Base-by-base conservation (phyloP, 2,113 vertebrate genomes). In the Taxidea taxus region DNA sequence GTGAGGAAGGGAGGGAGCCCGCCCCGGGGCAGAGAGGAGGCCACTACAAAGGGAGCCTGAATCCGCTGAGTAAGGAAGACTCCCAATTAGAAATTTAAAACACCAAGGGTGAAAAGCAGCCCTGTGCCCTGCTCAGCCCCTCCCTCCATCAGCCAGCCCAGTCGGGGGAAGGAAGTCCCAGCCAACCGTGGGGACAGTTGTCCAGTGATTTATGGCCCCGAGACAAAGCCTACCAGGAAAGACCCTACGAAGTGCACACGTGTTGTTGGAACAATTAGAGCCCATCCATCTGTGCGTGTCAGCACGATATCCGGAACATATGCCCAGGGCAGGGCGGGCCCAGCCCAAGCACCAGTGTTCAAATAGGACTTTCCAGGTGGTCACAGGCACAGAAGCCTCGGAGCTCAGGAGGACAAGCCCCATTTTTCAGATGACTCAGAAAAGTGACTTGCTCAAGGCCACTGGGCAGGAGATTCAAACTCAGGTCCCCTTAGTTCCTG, bases 141-240 rank as follows among this genome's bases (percentile, higher is more conserved):
- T 70, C 88, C 98, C 93, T 97, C 97, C 97, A 96, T 90, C 83
- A 56, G 90, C 95, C 97, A 97, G 51, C 74, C 92, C 95, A 90
- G 89, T 91, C 91, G 75, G 95, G 96, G 97, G 82, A 96, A 98
- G 95, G 94, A 96, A 96, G 95, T 88, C 3, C 1, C 56, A 75
- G 98, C 98, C 97, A 97, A 98, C 92, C 64, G 10, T 96, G 96
- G 98, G 98, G 97, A 98, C 77, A 90, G 97, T 93, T 0, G 60
- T 74, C 87, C 2, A 93, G 98, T 98, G 98, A 98, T 98, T 99
- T 98, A 99, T 98, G 97, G 94, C 98, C 96, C 98, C 47, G 3
- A 44, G 98, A 98, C 98, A 98, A 98, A 98, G 97, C 95, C 96
- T 94, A 4, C 34, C 86, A 85, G 96, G 98, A 98, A 98, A 98